phyloP scores from a whole-genome alignment of 2,888 invertebrate genomes.

The Philaethria dido region DNA sequence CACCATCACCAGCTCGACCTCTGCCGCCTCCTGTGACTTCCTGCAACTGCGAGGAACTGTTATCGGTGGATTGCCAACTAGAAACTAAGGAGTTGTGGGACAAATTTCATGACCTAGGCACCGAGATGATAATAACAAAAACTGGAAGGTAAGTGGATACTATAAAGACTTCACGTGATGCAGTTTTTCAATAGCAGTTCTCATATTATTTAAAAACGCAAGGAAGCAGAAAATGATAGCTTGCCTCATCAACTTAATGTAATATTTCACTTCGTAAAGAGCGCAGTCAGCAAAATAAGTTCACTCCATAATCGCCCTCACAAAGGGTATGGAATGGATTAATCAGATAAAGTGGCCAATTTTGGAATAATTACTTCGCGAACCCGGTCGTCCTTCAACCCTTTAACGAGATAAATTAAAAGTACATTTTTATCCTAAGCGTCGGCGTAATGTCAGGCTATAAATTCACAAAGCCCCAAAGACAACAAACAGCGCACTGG shows the following conservation, averaged over 20 bases:
- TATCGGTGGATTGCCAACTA: constrained; percentile 93
- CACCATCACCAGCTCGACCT: constrained; percentile 76
- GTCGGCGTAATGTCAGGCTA: constrained; percentile 75
- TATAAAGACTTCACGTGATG: background rate
- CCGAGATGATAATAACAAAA: constrained; percentile 99
- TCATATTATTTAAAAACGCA: constrained; percentile 20
- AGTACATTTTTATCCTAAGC: constrained; percentile 83
- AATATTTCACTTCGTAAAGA: constrained; percentile 75
- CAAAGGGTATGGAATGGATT: constrained; percentile 77
- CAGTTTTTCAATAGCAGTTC: constrained; percentile 13
- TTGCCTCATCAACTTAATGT: constrained; percentile 51
- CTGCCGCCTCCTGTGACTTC: constrained; percentile 78
- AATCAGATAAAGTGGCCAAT: constrained; percentile 84
- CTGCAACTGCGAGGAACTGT: constrained; percentile 93
- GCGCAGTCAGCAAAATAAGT: constrained; percentile 75
- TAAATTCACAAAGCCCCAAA: constrained; percentile 83
- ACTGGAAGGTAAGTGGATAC: constrained; percentile 91
- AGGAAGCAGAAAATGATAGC: constrained; percentile 18
- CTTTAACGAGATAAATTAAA: constrained; percentile 85
- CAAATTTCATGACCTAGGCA: constrained; percentile 97
- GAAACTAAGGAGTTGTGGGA: constrained; percentile 99
- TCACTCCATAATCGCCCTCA: constrained; percentile 71
- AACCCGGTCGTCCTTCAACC: constrained; percentile 81
- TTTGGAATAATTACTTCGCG: constrained; percentile 82
- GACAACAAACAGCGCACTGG: constrained; percentile 77